Base-by-base conservation (phyloP, 2,888 invertebrate species). In the Hedya salicella region DNA sequence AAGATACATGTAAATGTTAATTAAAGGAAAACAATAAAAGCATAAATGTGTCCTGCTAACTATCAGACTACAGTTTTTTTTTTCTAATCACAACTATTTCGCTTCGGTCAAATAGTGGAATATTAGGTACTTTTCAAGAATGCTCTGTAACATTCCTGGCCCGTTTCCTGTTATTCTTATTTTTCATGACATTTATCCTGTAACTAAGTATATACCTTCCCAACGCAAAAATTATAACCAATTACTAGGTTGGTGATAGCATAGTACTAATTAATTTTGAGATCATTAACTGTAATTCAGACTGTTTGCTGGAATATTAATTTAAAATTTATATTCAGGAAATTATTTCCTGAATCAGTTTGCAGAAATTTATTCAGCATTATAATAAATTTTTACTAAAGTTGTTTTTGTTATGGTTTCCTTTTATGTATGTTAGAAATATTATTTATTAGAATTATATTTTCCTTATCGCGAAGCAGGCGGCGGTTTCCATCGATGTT, bases 91-190 rank as follows among this genome's bases (percentile, higher is more conserved):
- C 5, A 25, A 25, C 25, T 1, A 25, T 25, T 13, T 54, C n/a
- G 14, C 19, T 6, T 25, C 16, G 42, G 42, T 42, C 16, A 44
- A 44, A 56, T 13, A 6, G 32, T 8, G 44, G 14, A 32, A 30
- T 57, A 6, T 6, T 25, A 25, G 6, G 6, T 25, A 25, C 3
- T 25, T 56, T 56, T 44, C 44, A 56, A 42, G 30, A 44, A 44
- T 40, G 14, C 11, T 14, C 42, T 16, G 30, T n/a, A 32, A 5
- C 13, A 17, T 48, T 13, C 19, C 9, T n/a, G 32, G 1, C 8
- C 2, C 9, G 13, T 42, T 46, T 57, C 46, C 57, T 57, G 57
- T 57, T 57, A n/a, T 57, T n/a, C 44, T 17, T 57, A 5, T 19
- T 46, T 57, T 57, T 57, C 19, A 17, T 46, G 19, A 8, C 30